Evolutionary conservation across 2,113 vertebrate species (phyloP).

Genomic region (Aldabrachelys gigantea): DNA sequence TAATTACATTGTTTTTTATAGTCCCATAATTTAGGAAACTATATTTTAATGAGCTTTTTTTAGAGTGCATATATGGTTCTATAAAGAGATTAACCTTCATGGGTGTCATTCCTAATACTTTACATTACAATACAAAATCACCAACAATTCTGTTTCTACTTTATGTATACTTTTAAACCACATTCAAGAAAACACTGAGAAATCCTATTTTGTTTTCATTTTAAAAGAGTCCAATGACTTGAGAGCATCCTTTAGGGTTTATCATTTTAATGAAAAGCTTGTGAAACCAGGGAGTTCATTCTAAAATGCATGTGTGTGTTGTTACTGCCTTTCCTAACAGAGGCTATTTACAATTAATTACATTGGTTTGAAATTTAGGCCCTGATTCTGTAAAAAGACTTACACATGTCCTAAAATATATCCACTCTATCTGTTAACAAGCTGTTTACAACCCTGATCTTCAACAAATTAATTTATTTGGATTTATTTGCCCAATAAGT

Average conservation of each 20-base stretch:
- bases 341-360: not conserved
- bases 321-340: not conserved
- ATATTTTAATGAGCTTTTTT: not conserved
- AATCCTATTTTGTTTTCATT: not conserved
- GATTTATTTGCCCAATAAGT: constrained; percentile 32
- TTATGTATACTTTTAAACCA: constrained; percentile 7
- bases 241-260: not conserved
- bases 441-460: constrained; percentile 4
- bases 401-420: not conserved
- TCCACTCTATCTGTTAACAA: not conserved
- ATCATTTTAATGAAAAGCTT: not conserved
- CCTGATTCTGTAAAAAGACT: not conserved
- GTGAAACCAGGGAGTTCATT: not conserved
- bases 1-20: not conserved
- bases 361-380: not conserved
- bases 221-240: not conserved
- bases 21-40: not conserved
- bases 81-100: not conserved
- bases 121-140: not conserved
- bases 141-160: not conserved
- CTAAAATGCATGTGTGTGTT: not conserved
- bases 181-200: not conserved
- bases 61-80: not conserved
- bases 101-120: constrained; percentile 14
- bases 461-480: not conserved